phyloP scores from a whole-genome alignment of 2,888 invertebrate species.

The Drosophila pegasa region DNA sequence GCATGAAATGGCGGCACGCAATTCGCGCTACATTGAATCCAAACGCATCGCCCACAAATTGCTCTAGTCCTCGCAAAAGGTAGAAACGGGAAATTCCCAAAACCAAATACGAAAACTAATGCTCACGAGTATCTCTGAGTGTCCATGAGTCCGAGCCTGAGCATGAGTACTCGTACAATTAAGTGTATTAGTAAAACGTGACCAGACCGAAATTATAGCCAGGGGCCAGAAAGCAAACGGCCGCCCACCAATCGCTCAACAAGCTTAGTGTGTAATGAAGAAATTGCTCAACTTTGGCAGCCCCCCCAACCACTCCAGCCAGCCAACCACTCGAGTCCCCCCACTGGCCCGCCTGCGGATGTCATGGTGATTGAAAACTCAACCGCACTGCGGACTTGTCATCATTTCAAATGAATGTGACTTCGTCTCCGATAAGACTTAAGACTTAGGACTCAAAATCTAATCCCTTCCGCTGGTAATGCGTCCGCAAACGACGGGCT shows the following conservation, averaged over 20 bases:
- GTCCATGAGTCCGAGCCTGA: conserved; percentile 4
- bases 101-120: background rate
- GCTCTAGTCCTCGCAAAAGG: conserved; percentile 69
- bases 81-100: conserved; percentile 6
- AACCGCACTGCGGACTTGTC: conserved; percentile 76
- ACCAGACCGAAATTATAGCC: conserved; percentile 74
- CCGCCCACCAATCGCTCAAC: conserved; percentile 56
- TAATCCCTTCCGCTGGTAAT: conserved; percentile 67
- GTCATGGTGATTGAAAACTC: conserved; percentile 76
- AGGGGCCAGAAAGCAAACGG: conserved; percentile 49
- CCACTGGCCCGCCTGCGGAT: conserved; percentile 47
- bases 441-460: conserved; percentile 60
- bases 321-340: background rate
- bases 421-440: conserved; percentile 50
- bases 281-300: conserved; percentile 67
- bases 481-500: background rate
- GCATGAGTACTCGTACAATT: conserved; percentile 56
- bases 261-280: conserved; percentile 77
- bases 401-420: conserved; percentile 74
- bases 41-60: conserved; percentile 69
- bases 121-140: conserved; percentile 8
- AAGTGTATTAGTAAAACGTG: conserved; percentile 79
- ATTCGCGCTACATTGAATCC: conserved; percentile 78
- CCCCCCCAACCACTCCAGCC: background rate
- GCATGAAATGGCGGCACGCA: conserved; percentile 80